Percentiles rank a stretch among this genome's conserved stretches.
Conservation (phyloP, 2,888 invertebrate genomes). For the Drosophila mimica region DNA sequence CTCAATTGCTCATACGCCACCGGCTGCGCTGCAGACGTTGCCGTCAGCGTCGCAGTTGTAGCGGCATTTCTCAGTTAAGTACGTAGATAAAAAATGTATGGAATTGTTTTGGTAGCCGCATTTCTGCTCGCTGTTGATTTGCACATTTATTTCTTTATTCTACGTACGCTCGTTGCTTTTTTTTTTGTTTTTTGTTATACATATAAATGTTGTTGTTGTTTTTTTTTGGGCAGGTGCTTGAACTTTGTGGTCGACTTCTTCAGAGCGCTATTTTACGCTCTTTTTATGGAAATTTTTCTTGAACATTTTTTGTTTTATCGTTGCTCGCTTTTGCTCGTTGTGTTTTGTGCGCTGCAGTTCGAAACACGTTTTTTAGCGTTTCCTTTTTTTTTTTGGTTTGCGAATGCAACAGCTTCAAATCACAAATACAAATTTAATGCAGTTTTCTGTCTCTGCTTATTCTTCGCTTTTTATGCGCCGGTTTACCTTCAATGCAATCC, state of each 20-base stretch:
- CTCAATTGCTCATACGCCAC: slow-evolving; percentile 79
- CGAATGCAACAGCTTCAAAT: slow-evolving; percentile 67
- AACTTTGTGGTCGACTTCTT: slow-evolving; percentile 66
- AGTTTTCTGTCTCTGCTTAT: slow-evolving; percentile 50
- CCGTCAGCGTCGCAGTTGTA: slow-evolving; percentile 36
- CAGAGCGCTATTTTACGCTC: slow-evolving; percentile 34
- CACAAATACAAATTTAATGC: slow-evolving; percentile 63
- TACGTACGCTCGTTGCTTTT: slow-evolving; percentile 23
- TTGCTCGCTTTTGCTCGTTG: slow-evolving; percentile 16
- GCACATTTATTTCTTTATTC: slow-evolving; percentile 57
- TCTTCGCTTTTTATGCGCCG: slow-evolving; percentile 67
- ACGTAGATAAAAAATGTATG: slow-evolving; percentile 70
- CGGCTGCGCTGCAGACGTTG: slow-evolving; percentile 20
- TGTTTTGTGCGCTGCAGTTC: slow-evolving; percentile 15
- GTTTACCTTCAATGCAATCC: slow-evolving; percentile 73
- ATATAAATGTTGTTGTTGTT: slow-evolving; percentile 50
- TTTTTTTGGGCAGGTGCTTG: slow-evolving; percentile 72
- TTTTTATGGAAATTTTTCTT: slow-evolving; percentile 68
- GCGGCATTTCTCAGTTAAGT: slow-evolving; percentile 55
- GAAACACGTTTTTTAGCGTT: slow-evolving; percentile 69
- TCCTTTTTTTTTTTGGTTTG: slow-evolving; percentile 5
- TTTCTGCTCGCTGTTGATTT: slow-evolving; percentile 47
- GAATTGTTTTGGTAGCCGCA: slow-evolving; percentile 68
- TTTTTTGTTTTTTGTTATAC: slow-evolving; percentile 8
- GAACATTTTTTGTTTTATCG: slow-evolving; percentile 3